Evolutionary conservation across 2,113 vertebrate genomes (phyloP).

Genomic region (Caracal caracal): DNA sequence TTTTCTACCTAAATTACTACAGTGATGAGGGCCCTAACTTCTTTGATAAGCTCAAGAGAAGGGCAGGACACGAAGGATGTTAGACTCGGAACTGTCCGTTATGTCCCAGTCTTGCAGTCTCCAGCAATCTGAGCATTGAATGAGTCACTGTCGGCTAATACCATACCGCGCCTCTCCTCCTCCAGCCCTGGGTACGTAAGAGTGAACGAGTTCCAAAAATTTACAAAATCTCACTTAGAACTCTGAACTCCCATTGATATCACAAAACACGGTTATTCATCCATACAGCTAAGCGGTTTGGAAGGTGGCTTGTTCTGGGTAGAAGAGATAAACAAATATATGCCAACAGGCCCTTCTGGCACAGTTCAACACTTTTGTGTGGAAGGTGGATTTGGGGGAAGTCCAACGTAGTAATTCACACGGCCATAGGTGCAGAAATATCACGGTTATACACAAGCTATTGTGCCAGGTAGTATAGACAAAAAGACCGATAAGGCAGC

Average conservation of each 20-base stretch:
- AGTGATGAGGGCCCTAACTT: background rate
- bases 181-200: background rate
- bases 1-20: background rate
- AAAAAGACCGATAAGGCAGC: background rate
- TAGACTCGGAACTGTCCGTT: background rate
- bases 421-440: background rate
- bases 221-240: background rate
- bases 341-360: background rate
- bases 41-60: background rate
- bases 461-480: background rate
- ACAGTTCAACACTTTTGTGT: constrained; percentile 12
- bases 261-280: background rate
- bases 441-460: background rate
- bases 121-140: background rate
- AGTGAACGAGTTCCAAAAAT: background rate
- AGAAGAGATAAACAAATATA: background rate
- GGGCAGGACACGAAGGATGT: background rate
- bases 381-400: background rate
- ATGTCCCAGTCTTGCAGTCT: background rate
- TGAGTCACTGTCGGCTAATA: background rate
- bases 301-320: background rate
- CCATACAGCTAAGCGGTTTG: background rate
- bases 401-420: background rate
- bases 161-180: background rate
- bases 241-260: background rate